A percentile compares a stretch with the other conserved stretches of the same genome.
Conservation (phyloP, 1,140 invertebrate genomes). For the Achatina immaculata region DNA sequence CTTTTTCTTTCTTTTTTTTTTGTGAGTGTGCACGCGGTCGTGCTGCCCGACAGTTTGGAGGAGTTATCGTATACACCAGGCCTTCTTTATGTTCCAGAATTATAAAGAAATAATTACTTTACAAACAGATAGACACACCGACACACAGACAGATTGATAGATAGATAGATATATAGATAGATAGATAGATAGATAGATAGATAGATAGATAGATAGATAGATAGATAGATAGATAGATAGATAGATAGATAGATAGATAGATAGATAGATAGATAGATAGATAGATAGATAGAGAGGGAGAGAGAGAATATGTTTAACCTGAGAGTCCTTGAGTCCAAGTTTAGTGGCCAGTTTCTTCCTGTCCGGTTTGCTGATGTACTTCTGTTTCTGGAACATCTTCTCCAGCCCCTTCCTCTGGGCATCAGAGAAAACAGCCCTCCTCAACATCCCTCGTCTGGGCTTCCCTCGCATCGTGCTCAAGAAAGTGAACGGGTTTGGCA, state of each 20-base stretch:
- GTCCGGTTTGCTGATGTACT: slow-evolving; percentile 98
- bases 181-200: no score
- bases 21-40: no score
- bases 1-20: no score
- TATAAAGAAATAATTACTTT: no score
- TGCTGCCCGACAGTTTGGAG: no score
- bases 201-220: no score
- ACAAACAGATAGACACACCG: no score
- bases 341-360: slow-evolving; percentile 96
- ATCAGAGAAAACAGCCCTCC: slow-evolving; percentile 94
- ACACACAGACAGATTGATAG: no score
- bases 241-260: neutral
- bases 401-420: slow-evolving; percentile 94
- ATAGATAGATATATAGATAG: neutral
- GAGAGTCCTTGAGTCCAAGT: slow-evolving; percentile 91
- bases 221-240: neutral
- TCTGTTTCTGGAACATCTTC: slow-evolving; percentile 94
- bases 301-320: slow-evolving; percentile 71
- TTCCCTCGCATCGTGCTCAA: slow-evolving; percentile 70
- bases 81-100: no score
- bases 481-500: slow-evolving; percentile 67
- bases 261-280: neutral
- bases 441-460: slow-evolving; percentile 90
- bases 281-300: neutral
- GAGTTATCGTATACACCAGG: no score